These are phyloP conservation scores for Melinopterus prodromus DNA, from an alignment of 2,888 invertebrate species.

Conservation along the genomic window DNA sequence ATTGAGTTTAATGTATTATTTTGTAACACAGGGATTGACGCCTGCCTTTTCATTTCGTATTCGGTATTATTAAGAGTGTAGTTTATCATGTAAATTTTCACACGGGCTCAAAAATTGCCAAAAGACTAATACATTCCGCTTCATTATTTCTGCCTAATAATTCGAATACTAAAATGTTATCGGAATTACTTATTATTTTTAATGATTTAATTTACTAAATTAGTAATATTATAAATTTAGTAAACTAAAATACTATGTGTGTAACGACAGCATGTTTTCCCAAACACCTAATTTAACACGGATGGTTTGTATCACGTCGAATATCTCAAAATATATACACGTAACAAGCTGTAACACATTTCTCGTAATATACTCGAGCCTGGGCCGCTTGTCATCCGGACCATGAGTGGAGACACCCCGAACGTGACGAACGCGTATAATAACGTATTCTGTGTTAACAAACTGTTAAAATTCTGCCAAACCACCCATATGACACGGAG, in stretches of 20 bases:
- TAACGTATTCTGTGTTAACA: slow-evolving; percentile 54
- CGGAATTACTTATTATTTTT: too few relatives aligned
- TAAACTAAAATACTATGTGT: not conserved
- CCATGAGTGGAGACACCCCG: slow-evolving; percentile 42
- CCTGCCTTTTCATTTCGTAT: too few relatives aligned
- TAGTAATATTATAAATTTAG: not conserved
- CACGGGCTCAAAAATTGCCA: too few relatives aligned
- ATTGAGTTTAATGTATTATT: too few relatives aligned
- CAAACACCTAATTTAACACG: not conserved
- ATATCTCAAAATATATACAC: not conserved
- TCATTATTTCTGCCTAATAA: too few relatives aligned
- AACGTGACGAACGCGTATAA: slow-evolving; percentile 50
- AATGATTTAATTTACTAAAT: too few relatives aligned
- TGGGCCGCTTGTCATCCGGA: slow-evolving; percentile 35
- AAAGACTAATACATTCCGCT: too few relatives aligned
- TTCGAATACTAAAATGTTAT: too few relatives aligned
- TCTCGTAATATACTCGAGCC: not conserved
- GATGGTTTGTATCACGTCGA: not conserved
- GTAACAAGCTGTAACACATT: slow-evolving; percentile 26
- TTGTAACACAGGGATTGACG: too few relatives aligned
- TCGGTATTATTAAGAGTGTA: too few relatives aligned
- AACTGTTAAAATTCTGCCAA: slow-evolving; percentile 55
- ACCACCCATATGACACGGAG: slow-evolving; percentile 52
- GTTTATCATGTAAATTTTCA: too few relatives aligned
- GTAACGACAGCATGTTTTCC: not conserved